Base-by-base conservation (phyloP, 2,797 vertebrate species). In the Artibeus jamaicensis region DNA sequence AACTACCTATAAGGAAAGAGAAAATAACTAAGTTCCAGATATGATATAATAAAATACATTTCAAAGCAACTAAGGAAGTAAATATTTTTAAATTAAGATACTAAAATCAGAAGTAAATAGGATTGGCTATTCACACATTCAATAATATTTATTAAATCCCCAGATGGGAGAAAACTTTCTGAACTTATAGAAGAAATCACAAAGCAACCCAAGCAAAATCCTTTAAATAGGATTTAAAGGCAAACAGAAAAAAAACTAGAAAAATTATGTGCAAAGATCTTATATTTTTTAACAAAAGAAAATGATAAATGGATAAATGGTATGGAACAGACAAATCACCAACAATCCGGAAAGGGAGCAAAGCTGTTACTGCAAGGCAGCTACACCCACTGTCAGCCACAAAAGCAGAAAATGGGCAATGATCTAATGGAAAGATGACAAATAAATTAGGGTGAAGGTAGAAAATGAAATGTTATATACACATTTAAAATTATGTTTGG, bases 141-240 rank as follows among this genome's bases (percentile, higher is more conserved):
- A 76, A 57, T 9, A 81, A 62, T 76, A 85, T 46, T 94, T 89
- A 50, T 71, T 92, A 86, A 78, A 73, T 67, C 29, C 10, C 18
- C 46, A 89, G 18, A 67, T 65, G 46, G 34, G 14, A 87, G 74
- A 82, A 78, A 82, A 77, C 8, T 24, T 77, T 91, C 84, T 91
- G 59, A 86, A 81, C 15, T 71, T 67, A 77, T 67, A 37, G 39
- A 87, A 83, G 44, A 93, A 67, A 83, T 84, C 62, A 73, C 50
- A 73, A 78, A 92, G 29, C 39, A 70, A 79, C 11, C 37, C 5
- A 10, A 79, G 22, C 84, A 79, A 78, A 91, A 79, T 42, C 16
- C 3, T 83, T 91, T 34, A 91, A 95, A 73, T 83, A 77, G 83
- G 46, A 84, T 74, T 55, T 68, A 93, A 90, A 92, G 29, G 22